phyloP scores from a whole-genome alignment of 2,888 invertebrate species.

The Brenthis ino region DNA sequence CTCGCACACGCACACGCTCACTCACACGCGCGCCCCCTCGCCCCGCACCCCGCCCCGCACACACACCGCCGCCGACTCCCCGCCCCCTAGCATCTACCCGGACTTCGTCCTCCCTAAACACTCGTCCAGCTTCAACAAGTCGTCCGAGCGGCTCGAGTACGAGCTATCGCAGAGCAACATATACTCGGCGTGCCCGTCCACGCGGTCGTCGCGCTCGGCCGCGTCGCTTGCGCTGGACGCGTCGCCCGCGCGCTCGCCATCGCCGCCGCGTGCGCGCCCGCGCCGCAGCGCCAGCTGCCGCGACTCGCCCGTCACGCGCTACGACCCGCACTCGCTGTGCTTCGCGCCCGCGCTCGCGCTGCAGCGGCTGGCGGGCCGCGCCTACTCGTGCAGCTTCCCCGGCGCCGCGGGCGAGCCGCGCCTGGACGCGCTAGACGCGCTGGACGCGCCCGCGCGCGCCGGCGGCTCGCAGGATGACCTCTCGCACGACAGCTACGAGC shows the following conservation, averaged over 20 bases:
- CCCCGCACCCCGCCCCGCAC: slow-evolving; percentile 50
- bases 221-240: slow-evolving; percentile 60
- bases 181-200: slow-evolving; percentile 77
- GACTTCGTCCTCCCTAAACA: slow-evolving; percentile 73
- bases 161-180: slow-evolving; percentile 82
- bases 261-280: slow-evolving; percentile 41
- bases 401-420: slow-evolving; percentile 88
- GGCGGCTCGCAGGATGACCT: slow-evolving; percentile 94
- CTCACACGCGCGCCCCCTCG: slow-evolving; percentile 46
- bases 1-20: slow-evolving; percentile 45
- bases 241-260: slow-evolving; percentile 38
- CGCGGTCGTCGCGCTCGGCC: slow-evolving; percentile 70
- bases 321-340: slow-evolving; percentile 85
- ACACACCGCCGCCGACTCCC: slow-evolving; percentile 60
- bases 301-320: slow-evolving; percentile 88
- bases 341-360: slow-evolving; percentile 84
- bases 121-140: slow-evolving; percentile 70
- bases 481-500: slow-evolving; percentile 83
- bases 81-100: slow-evolving; percentile 74
- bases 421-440: slow-evolving; percentile 74
- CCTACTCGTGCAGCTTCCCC: slow-evolving; percentile 84
- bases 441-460: slow-evolving; percentile 87
- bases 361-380: slow-evolving; percentile 64
- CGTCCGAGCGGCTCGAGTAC: slow-evolving; percentile 80
- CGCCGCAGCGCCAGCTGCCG: slow-evolving; percentile 88